Evolutionary conservation across 1,140 invertebrate genomes (phyloP).

Genomic region (Protaetia brevitarsis): DNA sequence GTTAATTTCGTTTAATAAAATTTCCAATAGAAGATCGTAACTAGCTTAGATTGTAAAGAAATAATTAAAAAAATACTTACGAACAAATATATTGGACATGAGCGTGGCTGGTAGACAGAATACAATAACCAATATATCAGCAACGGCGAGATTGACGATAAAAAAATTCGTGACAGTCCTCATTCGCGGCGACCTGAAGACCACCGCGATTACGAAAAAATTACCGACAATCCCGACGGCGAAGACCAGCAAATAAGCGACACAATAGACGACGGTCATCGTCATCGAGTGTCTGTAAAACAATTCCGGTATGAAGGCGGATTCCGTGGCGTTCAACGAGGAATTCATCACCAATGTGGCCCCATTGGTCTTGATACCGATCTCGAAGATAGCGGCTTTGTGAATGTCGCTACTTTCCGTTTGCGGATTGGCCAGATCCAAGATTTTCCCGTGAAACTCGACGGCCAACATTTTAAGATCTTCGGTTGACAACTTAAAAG

Average conservation of each 20-base stretch:
- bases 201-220: conserved; percentile 84
- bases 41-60: neutral
- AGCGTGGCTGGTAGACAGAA: conserved; percentile 91
- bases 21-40: no score
- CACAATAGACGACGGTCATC: conserved; percentile 78
- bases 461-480: conserved; percentile 41
- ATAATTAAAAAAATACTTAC: conserved; percentile 64
- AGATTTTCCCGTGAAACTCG: conserved; percentile 41
- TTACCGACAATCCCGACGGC: conserved; percentile 84
- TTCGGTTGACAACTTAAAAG: neutral
- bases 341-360: conserved; percentile 41
- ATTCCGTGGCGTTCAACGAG: conserved; percentile 48
- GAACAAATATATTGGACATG: conserved; percentile 89
- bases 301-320: conserved; percentile 50
- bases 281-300: conserved; percentile 71
- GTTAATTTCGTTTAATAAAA: no score
- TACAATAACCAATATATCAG: conserved; percentile 89
- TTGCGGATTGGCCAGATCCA: conserved; percentile 37
- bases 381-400: conserved; percentile 37
- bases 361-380: conserved; percentile 38
- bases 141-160: conserved; percentile 91
- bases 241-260: conserved; percentile 82
- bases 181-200: conserved; percentile 84
- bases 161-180: conserved; percentile 93
- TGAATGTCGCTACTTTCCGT: conserved; percentile 42